Evolutionary conservation across 2,888 invertebrate genomes (phyloP), one percentile per base, ranked within the genome.

Genomic region (Leptothorax acervorum): DNA sequence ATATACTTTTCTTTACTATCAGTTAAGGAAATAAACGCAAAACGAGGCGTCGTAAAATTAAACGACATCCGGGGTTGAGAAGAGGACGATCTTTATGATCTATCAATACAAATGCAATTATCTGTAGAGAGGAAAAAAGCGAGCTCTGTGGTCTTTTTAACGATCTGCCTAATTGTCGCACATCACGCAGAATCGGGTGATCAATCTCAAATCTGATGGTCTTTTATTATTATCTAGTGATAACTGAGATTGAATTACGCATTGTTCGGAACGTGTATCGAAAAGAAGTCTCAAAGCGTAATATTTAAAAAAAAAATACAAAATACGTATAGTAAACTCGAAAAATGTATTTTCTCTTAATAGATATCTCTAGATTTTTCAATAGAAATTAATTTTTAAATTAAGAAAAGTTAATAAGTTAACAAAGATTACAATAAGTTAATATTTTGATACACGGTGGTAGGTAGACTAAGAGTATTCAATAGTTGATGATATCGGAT

Each of bases 401-500:
- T 48, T 68, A 66, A 66, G 45, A 66, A 66, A 66, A 66, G n/a
- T 35, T 66, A 66, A 28, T 0, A 11, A 31, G 48, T 31, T 39
- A 42, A 23, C 18, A 65, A 65, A 12, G 12, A 2, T 31, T 71
- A 35, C 6, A 18, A 3, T 42, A 73, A 60, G 57, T 74, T n/a
- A 45, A 31, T 31, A 35, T n/a, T n/a, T 39, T 18, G 66, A 60
- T 76, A 76, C 28, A 28, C 18, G 73, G 2, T 28, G 71, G 3
- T 51, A 28, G 3, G n/a, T n/a, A 70, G 68, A 60, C 51, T 82
- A 53, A 76, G 35, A 60, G 68, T 82, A 81, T 86, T 83, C 68
- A 76, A 81, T 84, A 71, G 39, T 68, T 74, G 76, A 83, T 85
- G 79, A 82, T 76, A 62, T 18, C 48, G 68, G 53, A 3, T 68